phyloP scores from a whole-genome alignment of 1,140 invertebrate species.

The Aphidius gifuensis region DNA sequence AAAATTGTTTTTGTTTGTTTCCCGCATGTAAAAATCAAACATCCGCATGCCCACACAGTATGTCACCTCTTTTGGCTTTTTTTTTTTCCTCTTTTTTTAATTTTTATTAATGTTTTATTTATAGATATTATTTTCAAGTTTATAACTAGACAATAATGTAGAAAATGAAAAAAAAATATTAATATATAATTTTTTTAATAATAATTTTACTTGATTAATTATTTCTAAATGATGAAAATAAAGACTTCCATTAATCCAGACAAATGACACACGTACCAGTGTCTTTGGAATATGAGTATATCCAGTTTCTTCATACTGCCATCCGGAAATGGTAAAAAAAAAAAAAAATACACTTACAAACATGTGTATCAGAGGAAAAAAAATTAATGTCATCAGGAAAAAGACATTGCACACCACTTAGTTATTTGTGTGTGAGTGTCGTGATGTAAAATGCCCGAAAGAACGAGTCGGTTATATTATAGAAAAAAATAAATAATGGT shows the following conservation, averaged over 20 bases:
- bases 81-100: background rate
- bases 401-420: background rate
- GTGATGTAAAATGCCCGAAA: background rate
- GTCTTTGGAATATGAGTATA: slow-evolving; percentile 19
- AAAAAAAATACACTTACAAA: background rate
- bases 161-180: background rate
- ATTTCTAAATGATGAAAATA: slow-evolving; percentile 2
- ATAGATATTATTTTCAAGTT: too few relatives aligned
- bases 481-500: slow-evolving; percentile 11
- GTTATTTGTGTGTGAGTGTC: too few relatives aligned
- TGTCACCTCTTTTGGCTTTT: background rate
- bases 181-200: background rate
- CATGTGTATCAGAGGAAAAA: background rate
- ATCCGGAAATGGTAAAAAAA: background rate
- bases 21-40: slow-evolving; percentile 19
- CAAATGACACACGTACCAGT: slow-evolving; percentile 11
- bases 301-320: slow-evolving; percentile 9
- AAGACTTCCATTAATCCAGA: slow-evolving; percentile 8
- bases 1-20: slow-evolving; percentile 22
- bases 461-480: slow-evolving; percentile 9
- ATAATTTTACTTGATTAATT: slow-evolving; percentile 8
- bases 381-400: background rate
- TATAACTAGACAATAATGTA: too few relatives aligned
- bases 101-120: background rate
- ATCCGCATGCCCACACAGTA: slow-evolving; percentile 10